Evolutionary conservation across 2,888 invertebrate species (phyloP), one percentile per base, ranked within the genome.

Genomic region (Lasioglossum oenotherae): DNA sequence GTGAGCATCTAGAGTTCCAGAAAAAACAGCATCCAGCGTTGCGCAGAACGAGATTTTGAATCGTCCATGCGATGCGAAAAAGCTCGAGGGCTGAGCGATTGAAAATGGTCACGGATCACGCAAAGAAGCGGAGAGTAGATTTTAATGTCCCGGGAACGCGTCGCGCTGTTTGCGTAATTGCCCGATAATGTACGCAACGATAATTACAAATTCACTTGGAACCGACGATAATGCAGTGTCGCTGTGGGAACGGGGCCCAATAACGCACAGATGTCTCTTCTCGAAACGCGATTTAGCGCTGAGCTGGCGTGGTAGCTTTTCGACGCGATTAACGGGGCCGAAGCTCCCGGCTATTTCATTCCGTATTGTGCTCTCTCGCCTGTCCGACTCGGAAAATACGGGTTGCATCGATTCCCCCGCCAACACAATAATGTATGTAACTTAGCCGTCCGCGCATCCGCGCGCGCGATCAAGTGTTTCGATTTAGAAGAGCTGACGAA

Each of bases 211-310:
- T 81, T 71, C 19, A n/a, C 57, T 49, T 44, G 77, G 77, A 57
- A 71, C 77, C 81, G 31, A 74, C 31, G 76, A 77, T 80, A 80
- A 81, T 78, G 64, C n/a, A 38, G 35, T 38, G 71, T 74, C 23
- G 57, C 46, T 72, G 44, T 75, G 74, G 75, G 72, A 35, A 72
- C 71, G 16, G 35, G 60, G 12, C 31, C 16, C 76, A 78, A 60
- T 73, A 76, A 81, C 49, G 41, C 35, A 72, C 81, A 84, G 69
- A 78, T 78, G 77, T 78, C 57, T 57, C 71, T 81, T 35, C 41
- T 16, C 53, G 46, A 31, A 46, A 69, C 73, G 71, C 69, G 74
- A 81, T 81, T 84, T 81, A 74, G 16, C 73, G 73, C 12, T 44
- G 73, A 14, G 73, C 5, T 8, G 23, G 49, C 35, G 31, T 31